Percentiles rank a stretch among this genome's conserved stretches.
Evolutionary conservation across 2,888 invertebrate species (phyloP).

Genomic region (Plebejus melissa): DNA sequence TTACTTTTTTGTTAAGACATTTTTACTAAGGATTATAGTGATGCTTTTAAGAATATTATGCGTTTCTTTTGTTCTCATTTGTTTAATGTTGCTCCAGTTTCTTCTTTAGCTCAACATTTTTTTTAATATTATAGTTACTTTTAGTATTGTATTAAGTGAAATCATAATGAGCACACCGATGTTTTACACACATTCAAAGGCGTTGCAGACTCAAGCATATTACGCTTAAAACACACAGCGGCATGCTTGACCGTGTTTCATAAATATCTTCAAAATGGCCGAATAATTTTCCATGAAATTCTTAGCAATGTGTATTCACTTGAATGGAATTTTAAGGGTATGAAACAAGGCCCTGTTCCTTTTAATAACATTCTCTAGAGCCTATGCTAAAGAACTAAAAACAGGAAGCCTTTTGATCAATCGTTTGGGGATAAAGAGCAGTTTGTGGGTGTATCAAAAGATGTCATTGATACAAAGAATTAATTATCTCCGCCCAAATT

Average conservation of each 20-base stretch:
- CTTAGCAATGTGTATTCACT: slow-evolving; percentile 28
- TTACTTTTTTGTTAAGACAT: not conserved
- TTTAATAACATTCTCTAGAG: slow-evolving; percentile 26
- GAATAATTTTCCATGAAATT: slow-evolving; percentile 30
- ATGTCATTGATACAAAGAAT: not conserved
- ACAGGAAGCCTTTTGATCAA: slow-evolving; percentile 23
- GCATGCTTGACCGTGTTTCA: slow-evolving; percentile 40
- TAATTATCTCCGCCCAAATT: not conserved
- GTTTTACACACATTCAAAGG: slow-evolving; percentile 47
- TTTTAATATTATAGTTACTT: not conserved
- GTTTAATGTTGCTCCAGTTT: not conserved
- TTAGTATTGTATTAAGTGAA: slow-evolving; percentile 11
- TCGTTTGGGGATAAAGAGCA: not conserved
- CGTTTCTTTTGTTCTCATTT: not conserved
- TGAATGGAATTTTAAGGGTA: slow-evolving; percentile 21
- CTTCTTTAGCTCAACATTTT: not conserved
- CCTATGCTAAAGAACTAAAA: slow-evolving; percentile 23
- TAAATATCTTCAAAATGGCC: slow-evolving; percentile 29
- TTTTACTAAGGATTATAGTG: not conserved
- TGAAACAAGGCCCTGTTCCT: slow-evolving; percentile 26
- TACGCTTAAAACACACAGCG: slow-evolving; percentile 45
- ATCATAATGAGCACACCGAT: slow-evolving; percentile 41
- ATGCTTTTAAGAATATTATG: not conserved
- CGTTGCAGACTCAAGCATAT: slow-evolving; percentile 44
- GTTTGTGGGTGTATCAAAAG: not conserved